phyloP scores from a whole-genome alignment of 1,140 invertebrate genomes.

The Heliconius hewitsoni region DNA sequence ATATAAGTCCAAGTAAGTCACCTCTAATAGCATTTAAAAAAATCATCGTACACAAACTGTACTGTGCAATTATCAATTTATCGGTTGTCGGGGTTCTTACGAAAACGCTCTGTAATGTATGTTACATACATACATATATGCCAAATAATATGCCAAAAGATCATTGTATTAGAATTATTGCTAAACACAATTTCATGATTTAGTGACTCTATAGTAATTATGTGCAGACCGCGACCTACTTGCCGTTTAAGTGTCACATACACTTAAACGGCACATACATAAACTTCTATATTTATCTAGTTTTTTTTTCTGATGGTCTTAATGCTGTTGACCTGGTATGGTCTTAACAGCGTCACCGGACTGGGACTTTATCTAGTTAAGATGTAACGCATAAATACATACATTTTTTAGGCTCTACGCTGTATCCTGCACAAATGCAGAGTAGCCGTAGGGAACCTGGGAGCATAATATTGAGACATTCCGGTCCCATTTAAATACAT shows the following conservation, averaged over 20 bases:
- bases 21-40: neutral
- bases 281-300: neutral
- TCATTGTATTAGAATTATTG: constrained; percentile 47
- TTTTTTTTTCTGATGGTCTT: too few species aligned
- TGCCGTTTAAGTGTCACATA: constrained; percentile 5
- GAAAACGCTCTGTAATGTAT: constrained; percentile 25
- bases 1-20: neutral
- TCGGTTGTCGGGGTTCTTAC: constrained; percentile 39
- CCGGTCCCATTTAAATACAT: too few species aligned
- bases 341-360: too few species aligned
- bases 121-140: neutral
- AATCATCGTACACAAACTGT: constrained; percentile 22
- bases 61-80: constrained; percentile 45
- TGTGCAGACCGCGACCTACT: constrained; percentile 17
- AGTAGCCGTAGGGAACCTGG: too few species aligned
- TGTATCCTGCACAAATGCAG: too few species aligned
- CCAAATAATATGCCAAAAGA: constrained; percentile 41
- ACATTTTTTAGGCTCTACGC: too few species aligned
- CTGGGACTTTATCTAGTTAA: too few species aligned
- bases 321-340: too few species aligned
- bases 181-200: constrained; percentile 38
- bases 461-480: too few species aligned
- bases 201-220: constrained; percentile 29
- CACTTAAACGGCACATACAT: too few species aligned
- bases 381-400: too few species aligned